These are phyloP conservation scores for Shargacucullia verbasci DNA, from an alignment of 2,888 invertebrate species.

Conservation along the genomic window DNA sequence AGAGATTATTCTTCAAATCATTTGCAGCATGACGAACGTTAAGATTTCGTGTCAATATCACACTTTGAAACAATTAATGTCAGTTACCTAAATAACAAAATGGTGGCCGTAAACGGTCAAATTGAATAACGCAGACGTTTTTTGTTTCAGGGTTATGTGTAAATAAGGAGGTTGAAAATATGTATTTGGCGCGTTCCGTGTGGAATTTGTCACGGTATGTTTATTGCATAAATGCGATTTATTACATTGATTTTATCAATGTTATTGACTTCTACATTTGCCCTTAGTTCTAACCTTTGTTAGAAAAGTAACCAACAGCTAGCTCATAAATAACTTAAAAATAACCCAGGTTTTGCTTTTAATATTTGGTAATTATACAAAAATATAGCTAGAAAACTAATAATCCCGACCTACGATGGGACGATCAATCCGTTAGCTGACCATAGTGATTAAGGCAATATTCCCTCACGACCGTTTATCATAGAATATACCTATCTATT, in stretches of 20 bases:
- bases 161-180: slow-evolving; percentile 32
- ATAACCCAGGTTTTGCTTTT: too few species aligned
- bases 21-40: slow-evolving; percentile 58
- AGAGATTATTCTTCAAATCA: slow-evolving; percentile 61
- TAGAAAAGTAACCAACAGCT: too few species aligned
- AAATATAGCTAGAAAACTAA: too few species aligned
- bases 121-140: slow-evolving; percentile 42
- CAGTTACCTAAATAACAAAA: slow-evolving; percentile 54
- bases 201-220: slow-evolving; percentile 27
- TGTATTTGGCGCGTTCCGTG: slow-evolving; percentile 40
- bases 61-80: slow-evolving; percentile 52
- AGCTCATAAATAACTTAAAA: too few species aligned
- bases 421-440: too few species aligned
- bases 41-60: slow-evolving; percentile 59
- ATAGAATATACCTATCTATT: too few species aligned
- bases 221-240: background rate
- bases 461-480: too few species aligned
- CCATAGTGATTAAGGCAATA: too few species aligned
- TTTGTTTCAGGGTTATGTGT: slow-evolving; percentile 44
- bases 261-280: slow-evolving; percentile 24
- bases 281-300: too few species aligned
- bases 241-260: slow-evolving; percentile 26
- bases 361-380: too few species aligned
- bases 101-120: slow-evolving; percentile 26
- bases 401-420: too few species aligned